Evolutionary conservation across 1,140 invertebrate species (phyloP).

Genomic region (Neodiprion virginianus): DNA sequence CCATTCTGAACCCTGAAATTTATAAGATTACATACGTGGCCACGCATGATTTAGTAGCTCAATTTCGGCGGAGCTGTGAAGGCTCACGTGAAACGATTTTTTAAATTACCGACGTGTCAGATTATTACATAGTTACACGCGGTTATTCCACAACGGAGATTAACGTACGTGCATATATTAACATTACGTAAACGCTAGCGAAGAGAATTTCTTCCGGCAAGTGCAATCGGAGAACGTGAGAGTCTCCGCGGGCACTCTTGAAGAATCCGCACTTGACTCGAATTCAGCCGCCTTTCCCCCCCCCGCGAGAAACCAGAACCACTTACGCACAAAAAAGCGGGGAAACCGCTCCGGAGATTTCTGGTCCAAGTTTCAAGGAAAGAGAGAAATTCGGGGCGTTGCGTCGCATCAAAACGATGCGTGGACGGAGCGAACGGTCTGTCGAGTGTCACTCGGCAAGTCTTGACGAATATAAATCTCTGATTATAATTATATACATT

Average conservation of each 20-base stretch:
- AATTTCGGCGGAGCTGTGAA: not conserved
- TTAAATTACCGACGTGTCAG: too few relatives aligned
- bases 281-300: not conserved
- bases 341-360: not conserved
- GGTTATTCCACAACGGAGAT: too few relatives aligned
- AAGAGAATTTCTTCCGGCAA: too few relatives aligned
- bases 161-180: too few relatives aligned
- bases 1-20: not conserved
- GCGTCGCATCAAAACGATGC: not conserved
- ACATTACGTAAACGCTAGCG: too few relatives aligned
- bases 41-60: not conserved
- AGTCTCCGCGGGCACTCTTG: too few relatives aligned
- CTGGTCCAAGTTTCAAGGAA: not conserved
- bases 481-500: too few relatives aligned
- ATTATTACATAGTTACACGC: too few relatives aligned
- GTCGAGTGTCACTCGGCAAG: not conserved
- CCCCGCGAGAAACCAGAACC: not conserved
- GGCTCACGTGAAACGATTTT: not conserved
- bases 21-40: not conserved
- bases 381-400: not conserved
- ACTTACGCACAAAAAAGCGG: not conserved
- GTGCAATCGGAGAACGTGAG: too few relatives aligned
- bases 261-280: not conserved
- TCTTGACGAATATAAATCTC: not conserved
- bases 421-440: not conserved